Base-by-base conservation (phyloP, 2,888 invertebrate species). In the Agrypnus murinus region DNA sequence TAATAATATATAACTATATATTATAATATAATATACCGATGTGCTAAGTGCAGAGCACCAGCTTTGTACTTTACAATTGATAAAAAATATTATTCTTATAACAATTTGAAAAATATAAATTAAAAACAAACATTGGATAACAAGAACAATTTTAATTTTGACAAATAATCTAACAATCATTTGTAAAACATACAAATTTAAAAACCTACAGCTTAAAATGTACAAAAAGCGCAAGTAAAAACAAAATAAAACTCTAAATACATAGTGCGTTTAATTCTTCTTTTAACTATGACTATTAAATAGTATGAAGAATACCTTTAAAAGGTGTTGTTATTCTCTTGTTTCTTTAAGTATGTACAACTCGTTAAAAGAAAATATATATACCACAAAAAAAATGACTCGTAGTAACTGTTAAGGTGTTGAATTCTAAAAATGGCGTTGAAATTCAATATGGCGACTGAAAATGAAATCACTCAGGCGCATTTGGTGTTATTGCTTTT, bases 81-180 rank as follows among this genome's bases (percentile, higher is more conserved):
- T 81, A 81, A 80, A 80, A 80, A 82, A 81, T 80, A 80, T 81
- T 75, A 80, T 75, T 76, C 75, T 74, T 79, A 75, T 79, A 82
- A 75, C 76, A 76, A 77, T 74, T 72, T 74, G 72, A 77, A 77
- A 78, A 81, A 79, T 78, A 81, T 81, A 82, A 82, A 82, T 82
- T 79, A 82, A 83, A 76, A 82, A 83, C 81, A 82, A 76, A 82
- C 62, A 77, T 25, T 74, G 71, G 72, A 78, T 81, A 84, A 84
- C 83, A 83, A 83, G 82, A 83, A 83, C 83, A 83, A 82, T 82
- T 83, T 81, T 78, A 83, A 82, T 82, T 83, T 81, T 78, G 80
- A 81, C 77, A 81, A 72, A 75, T 74, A 73, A 71, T 74, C 69
- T 72, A 76, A 75, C 73, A 75, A 72, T 72, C 62, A 73, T 69